These are phyloP conservation scores for Neomorphus geoffroyi DNA, from an alignment of 2,797 vertebrate genomes.

Conservation along the genomic window DNA sequence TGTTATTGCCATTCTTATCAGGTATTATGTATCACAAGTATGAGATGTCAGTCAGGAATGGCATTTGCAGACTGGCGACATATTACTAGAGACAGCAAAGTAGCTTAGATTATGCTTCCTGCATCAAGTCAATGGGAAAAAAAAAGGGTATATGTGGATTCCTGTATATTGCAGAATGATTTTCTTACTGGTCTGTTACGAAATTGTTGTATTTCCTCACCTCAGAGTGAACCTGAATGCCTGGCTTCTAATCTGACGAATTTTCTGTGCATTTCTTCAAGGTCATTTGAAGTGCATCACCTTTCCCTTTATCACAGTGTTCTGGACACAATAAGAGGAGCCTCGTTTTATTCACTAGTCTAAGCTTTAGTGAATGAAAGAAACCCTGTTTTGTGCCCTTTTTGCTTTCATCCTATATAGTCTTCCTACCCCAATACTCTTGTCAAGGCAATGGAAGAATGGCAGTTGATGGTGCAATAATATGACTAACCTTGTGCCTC, in stretches of 20 bases:
- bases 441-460: background rate
- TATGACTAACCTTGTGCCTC: background rate
- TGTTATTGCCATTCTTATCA: background rate
- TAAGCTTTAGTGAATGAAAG: background rate
- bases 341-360: background rate
- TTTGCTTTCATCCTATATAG: background rate
- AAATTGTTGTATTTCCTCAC: background rate
- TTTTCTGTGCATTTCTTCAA: background rate
- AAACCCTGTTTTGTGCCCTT: background rate
- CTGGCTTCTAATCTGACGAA: background rate
- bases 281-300: background rate
- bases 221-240: background rate
- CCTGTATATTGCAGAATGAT: background rate
- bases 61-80: background rate
- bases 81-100: background rate
- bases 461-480: background rate
- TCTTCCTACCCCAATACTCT: background rate
- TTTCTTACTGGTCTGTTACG: background rate
- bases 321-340: background rate
- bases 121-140: background rate
- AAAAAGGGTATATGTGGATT: background rate
- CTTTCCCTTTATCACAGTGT: background rate
- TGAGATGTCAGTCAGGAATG: background rate
- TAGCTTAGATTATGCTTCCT: background rate
- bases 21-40: background rate